phyloP scores from a whole-genome alignment of 2,888 invertebrate species.

The Poecilobothrus nobilitatus region DNA sequence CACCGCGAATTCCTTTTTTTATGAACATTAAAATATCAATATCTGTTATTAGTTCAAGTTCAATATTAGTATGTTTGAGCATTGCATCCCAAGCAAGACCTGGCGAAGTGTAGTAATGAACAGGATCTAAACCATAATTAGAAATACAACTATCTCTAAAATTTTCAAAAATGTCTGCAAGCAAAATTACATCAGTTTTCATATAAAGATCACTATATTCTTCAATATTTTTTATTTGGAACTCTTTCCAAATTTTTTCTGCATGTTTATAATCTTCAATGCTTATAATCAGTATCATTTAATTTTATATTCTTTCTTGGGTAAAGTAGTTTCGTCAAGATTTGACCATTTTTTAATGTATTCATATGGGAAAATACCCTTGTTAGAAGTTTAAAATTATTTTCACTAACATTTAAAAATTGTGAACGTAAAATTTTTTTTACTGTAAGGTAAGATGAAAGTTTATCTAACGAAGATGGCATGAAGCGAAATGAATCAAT shows the following conservation, averaged over 20 bases:
- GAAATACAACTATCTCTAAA: constrained; percentile 9
- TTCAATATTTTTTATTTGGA: constrained; percentile 28
- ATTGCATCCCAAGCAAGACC: constrained; percentile 30
- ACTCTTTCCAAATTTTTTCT: constrained; percentile 29
- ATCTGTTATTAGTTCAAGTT: constrained; percentile 17
- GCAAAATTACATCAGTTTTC: constrained; percentile 34
- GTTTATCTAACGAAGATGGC: no score
- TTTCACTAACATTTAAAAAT: constrained; percentile 10
- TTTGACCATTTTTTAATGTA: constrained; percentile 11
- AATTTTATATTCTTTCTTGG: constrained; percentile 9
- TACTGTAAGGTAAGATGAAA: no score
- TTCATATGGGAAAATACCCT: constrained; percentile 14
- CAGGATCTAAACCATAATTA: constrained; percentile 26
- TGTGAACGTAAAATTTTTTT: no score
- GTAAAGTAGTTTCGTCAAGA: constrained; percentile 11
- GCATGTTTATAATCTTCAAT: constrained; percentile 26
- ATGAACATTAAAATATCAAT: constrained; percentile 15
- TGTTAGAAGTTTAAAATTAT: constrained; percentile 12
- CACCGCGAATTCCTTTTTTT: constrained; percentile 12
- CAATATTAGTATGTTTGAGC: constrained; percentile 25
- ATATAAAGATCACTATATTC: constrained; percentile 32
- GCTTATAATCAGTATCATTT: constrained; percentile 14
- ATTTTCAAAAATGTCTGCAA: constrained; percentile 30
- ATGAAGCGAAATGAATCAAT: no score
- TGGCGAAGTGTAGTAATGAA: constrained; percentile 29